A percentile compares a stretch with the other conserved stretches of the same genome.
Conservation (phyloP, 2,113 vertebrate genomes). For the Dasyprocta punctata region DNA sequence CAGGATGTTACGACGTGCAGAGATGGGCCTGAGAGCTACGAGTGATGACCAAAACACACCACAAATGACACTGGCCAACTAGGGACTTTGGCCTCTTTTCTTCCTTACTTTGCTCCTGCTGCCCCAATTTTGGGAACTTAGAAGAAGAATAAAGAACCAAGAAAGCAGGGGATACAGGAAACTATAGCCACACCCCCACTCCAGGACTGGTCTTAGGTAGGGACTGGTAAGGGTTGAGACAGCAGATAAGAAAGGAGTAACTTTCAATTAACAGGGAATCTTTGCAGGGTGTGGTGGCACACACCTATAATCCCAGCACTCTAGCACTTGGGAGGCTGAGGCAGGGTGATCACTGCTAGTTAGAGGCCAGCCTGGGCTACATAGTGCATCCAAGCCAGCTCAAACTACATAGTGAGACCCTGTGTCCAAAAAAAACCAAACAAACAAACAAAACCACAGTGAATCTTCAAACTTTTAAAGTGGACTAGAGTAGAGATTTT, state of each 20-base stretch:
- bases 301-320: neutral
- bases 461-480: conserved; percentile 14
- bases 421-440: no score
- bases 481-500: neutral
- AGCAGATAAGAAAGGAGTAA: neutral
- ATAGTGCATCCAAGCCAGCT: neutral
- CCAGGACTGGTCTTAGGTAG: neutral
- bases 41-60: neutral
- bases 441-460: no score
- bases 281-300: neutral
- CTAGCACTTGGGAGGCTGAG: neutral
- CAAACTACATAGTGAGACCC: neutral
- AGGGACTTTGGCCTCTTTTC: neutral
- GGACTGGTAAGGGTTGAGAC: neutral
- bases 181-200: neutral
- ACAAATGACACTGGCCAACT: neutral
- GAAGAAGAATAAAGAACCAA: neutral
- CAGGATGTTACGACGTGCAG: neutral
- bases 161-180: neutral
- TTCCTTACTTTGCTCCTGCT: neutral
- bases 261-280: neutral
- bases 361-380: neutral
- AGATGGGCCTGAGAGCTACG: neutral
- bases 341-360: neutral
- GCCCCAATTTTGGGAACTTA: neutral